Conservation (phyloP, 2,113 vertebrate species). For the Colinus virginianus region DNA sequence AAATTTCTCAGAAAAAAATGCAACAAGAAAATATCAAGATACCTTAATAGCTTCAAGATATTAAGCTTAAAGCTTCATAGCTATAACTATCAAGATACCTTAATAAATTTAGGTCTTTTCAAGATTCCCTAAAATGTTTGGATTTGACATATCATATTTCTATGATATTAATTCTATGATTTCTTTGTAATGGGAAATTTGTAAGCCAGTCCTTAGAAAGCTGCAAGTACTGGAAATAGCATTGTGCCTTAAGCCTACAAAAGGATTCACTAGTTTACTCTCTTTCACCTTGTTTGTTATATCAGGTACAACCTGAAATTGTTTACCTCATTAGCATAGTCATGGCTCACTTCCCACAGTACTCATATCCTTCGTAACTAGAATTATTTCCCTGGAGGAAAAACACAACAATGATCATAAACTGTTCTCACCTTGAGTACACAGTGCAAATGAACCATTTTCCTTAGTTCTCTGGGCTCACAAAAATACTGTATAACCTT, state of each 20-base stretch:
- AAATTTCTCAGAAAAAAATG: neutral
- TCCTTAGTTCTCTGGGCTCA: neutral
- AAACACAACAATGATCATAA: neutral
- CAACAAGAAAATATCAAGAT: neutral
- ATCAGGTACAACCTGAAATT: neutral
- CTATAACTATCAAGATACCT: neutral
- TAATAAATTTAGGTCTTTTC: neutral
- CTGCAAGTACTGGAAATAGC: neutral
- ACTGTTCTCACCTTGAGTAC: neutral
- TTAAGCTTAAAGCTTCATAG: too few relatives aligned
- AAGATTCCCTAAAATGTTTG: neutral
- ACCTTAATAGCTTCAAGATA: neutral
- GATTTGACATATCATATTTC: neutral
- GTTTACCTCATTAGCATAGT: neutral
- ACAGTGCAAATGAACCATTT: neutral
- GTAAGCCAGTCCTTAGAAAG: neutral
- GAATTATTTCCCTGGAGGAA: neutral
- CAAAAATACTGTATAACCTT: neutral
- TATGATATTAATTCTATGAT: too few relatives aligned
- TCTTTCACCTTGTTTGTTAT: neutral
- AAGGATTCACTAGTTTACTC: neutral
- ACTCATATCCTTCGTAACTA: fast-evolving
- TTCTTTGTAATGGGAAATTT: neutral
- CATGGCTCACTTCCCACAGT: neutral
- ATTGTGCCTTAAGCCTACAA: neutral